Evolutionary conservation across 2,113 vertebrate species (phyloP).

Genomic region (Datnioides undecimradiatus): DNA sequence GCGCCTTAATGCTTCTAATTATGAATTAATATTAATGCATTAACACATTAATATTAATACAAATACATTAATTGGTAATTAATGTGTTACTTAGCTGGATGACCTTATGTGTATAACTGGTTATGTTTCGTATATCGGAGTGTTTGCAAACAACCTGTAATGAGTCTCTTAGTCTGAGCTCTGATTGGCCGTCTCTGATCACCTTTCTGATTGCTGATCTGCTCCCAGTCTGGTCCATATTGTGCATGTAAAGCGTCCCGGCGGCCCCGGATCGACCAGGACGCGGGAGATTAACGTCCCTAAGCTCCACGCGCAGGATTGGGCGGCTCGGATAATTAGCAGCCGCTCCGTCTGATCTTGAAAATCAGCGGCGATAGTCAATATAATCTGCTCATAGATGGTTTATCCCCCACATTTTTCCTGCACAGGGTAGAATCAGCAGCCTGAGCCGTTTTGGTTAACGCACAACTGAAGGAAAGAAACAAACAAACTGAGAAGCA

Average conservation of each 20-base stretch:
- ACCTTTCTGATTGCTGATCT: constrained; percentile 21
- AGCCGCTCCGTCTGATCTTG: constrained; percentile 23
- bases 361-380: constrained; percentile 24
- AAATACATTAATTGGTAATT: constrained; percentile 51
- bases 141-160: constrained; percentile 57
- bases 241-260: constrained; percentile 11
- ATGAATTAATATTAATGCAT: constrained; percentile 55
- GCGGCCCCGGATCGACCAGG: constrained; percentile 6
- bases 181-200: constrained; percentile 22
- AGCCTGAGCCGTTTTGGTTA: constrained; percentile 16
- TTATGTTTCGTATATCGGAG: constrained; percentile 27
- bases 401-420: constrained; percentile 18
- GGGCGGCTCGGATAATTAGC: constrained; percentile 52
- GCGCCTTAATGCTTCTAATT: constrained; percentile 47
- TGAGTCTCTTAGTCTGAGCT: neutral
- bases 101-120: constrained; percentile 30
- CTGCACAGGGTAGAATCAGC: constrained; percentile 10
- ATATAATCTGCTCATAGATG: constrained; percentile 26
- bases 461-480: constrained; percentile 22
- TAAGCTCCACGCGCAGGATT: constrained; percentile 6
- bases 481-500: constrained; percentile 10
- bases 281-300: constrained; percentile 16
- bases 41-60: constrained; percentile 56
- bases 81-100: constrained; percentile 52
- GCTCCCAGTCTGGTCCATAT: neutral